phyloP scores from a whole-genome alignment of 2,797 vertebrate genomes.

The Cuniculus paca region DNA sequence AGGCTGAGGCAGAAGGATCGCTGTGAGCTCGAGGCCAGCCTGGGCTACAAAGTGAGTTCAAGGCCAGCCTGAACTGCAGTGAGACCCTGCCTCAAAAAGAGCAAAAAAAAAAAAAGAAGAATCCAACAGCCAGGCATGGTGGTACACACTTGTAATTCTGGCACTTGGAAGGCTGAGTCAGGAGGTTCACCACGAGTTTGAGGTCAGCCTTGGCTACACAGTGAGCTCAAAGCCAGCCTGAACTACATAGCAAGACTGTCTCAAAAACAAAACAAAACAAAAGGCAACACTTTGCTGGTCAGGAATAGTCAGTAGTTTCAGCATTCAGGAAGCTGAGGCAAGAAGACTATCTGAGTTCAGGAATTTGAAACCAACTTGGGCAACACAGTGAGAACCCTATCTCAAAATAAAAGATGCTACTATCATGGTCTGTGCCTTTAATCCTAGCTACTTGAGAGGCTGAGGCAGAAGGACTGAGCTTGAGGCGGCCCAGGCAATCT shows the following conservation, averaged over 20 bases:
- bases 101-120: no score
- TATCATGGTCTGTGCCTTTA: neutral
- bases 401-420: neutral
- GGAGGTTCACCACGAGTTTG: no score
- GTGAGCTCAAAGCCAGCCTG: no score
- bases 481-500: neutral
- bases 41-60: no score
- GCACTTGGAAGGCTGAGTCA: neutral
- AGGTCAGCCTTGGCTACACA: no score
- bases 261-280: no score
- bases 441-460: neutral
- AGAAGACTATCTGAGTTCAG: neutral
- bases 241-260: no score
- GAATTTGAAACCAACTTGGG: neutral
- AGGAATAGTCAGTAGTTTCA: neutral
- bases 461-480: neutral
- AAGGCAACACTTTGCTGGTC: neutral
- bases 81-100: no score
- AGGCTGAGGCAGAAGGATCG: neutral
- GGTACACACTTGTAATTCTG: neutral
- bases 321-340: neutral
- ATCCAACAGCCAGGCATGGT: no score
- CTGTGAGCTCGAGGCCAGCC: no score
- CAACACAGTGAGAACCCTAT: neutral
- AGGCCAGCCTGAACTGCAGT: no score